phyloP scores from a whole-genome alignment of 2,888 invertebrate species.

The Carterocephalus palaemon region DNA sequence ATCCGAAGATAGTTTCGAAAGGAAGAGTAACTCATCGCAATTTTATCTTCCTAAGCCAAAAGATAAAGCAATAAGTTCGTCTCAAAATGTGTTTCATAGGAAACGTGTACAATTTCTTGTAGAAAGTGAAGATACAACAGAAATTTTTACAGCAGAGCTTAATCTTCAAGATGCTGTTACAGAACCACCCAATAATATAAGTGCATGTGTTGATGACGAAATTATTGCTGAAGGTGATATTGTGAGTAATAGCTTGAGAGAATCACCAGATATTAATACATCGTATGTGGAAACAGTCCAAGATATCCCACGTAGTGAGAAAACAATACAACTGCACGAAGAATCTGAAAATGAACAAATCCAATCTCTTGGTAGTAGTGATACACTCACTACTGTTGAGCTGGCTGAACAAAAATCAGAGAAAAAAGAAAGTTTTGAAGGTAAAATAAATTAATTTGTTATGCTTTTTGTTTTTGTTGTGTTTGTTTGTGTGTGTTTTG shows the following conservation, averaged over 20 bases:
- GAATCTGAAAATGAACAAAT: conserved; percentile 30
- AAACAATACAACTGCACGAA: conserved; percentile 31
- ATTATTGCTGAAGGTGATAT: conserved; percentile 53
- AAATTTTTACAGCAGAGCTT: conserved; percentile 71
- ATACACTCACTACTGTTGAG: too few species aligned
- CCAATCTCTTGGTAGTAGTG: too few species aligned
- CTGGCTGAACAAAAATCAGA: conserved; percentile 8
- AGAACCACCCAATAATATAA: conserved; percentile 38
- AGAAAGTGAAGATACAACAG: conserved; percentile 79
- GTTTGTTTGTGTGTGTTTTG: not conserved
- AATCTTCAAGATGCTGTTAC: conserved; percentile 59
- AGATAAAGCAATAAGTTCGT: conserved; percentile 50
- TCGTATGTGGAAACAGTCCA: conserved; percentile 40
- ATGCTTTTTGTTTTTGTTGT: not conserved
- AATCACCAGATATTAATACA: conserved; percentile 16
- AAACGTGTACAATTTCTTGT: conserved; percentile 86
- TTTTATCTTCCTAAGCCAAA: conserved; percentile 82
- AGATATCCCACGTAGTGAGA: conserved; percentile 41
- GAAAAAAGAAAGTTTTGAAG: conserved; percentile 42
- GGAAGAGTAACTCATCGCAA: conserved; percentile 68
- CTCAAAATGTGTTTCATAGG: conserved; percentile 69
- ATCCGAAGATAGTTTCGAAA: conserved; percentile 53
- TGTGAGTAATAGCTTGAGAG: conserved; percentile 56
- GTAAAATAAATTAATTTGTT: conserved; percentile 1
- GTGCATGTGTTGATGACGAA: conserved; percentile 39